phyloP scores from a whole-genome alignment of 2,888 invertebrate species.

The Protonemura montana region DNA sequence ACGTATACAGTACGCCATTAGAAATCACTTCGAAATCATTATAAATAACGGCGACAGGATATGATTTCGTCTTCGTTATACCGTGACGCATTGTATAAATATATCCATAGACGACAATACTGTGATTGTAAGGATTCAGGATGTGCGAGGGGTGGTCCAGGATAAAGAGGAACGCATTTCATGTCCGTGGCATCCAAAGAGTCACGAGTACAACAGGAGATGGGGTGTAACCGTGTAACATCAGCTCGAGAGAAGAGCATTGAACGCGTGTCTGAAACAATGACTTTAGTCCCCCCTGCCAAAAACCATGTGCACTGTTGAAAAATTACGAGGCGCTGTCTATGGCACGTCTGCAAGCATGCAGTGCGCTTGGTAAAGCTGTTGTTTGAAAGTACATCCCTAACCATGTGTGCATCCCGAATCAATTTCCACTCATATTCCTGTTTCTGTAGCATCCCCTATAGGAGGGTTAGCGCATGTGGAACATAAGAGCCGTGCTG shows the following conservation, averaged over 20 bases:
- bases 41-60: background rate
- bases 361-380: background rate
- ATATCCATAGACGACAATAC: background rate
- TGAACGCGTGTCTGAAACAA: conserved; percentile 30
- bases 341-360: background rate
- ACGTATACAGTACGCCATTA: background rate
- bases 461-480: background rate
- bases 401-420: background rate
- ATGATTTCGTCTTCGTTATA: conserved; percentile 20
- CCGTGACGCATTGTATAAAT: background rate
- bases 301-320: background rate
- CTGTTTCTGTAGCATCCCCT: background rate
- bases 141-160: conserved; percentile 22
- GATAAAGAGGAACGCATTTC: conserved; percentile 35
- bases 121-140: conserved; percentile 20
- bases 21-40: conserved; percentile 32
- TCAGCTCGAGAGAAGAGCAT: conserved; percentile 21
- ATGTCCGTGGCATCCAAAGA: background rate
- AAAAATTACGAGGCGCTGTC: background rate
- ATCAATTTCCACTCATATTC: conserved; percentile 38
- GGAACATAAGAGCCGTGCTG: background rate
- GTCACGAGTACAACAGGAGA: conserved; percentile 22
- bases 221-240: conserved; percentile 33
- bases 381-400: conserved; percentile 17
- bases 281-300: background rate